phyloP scores from a whole-genome alignment of 2,888 invertebrate genomes.

The Cataglyphis cursor region DNA sequence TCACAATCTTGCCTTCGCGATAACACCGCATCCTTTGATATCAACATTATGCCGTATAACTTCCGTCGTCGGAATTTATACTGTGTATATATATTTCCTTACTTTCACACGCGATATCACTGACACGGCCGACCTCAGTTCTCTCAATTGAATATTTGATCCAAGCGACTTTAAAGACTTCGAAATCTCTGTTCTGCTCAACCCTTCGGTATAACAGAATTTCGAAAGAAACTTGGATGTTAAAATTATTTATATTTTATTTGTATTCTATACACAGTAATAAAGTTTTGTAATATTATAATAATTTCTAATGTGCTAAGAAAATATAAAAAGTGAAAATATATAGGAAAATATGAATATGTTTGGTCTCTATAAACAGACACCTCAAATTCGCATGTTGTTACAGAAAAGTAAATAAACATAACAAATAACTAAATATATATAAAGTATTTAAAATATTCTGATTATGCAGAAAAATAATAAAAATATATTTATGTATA shows the following conservation, averaged over 20 bases:
- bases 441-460: not conserved
- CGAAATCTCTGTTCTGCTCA: not conserved
- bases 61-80: constrained; percentile 61
- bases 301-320: not conserved
- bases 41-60: constrained; percentile 40
- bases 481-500: not conserved
- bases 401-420: not conserved
- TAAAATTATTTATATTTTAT: not conserved
- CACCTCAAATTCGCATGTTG: not conserved
- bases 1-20: constrained; percentile 66
- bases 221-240: not conserved
- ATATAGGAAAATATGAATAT: not conserved
- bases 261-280: not conserved
- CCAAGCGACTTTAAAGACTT: not conserved
- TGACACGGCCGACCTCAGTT: not conserved
- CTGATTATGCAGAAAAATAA: not conserved
- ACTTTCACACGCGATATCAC: not conserved
- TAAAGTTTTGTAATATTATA: not conserved
- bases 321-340: not conserved
- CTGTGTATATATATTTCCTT: not conserved
- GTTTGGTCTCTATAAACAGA: not conserved
- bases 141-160: constrained; percentile 19
- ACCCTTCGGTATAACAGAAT: not conserved
- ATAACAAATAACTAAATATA: not conserved
- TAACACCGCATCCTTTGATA: constrained; percentile 75